These are phyloP conservation scores for Sylvietta virens DNA, from an alignment of 2,113 vertebrate species.

Conservation along the genomic window DNA sequence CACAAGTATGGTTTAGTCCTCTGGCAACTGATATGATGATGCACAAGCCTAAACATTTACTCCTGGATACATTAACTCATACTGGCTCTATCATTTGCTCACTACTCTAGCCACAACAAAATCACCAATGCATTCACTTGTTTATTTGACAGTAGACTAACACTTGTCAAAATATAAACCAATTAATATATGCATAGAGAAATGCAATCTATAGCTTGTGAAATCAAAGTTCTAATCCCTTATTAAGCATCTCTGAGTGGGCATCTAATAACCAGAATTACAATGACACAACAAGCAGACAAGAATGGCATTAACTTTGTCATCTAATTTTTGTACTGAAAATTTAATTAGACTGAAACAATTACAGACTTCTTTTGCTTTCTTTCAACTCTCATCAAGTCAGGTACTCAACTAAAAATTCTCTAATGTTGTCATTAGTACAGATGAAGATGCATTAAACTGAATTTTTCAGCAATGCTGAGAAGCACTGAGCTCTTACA, in stretches of 20 bases:
- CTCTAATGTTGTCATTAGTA: background rate
- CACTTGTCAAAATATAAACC: background rate
- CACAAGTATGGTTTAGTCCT: background rate
- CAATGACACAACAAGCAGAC: background rate
- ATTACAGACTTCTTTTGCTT: background rate
- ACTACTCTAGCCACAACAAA: background rate
- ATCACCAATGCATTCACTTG: background rate
- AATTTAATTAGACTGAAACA: background rate
- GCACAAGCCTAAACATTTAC: background rate
- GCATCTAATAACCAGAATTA: background rate
- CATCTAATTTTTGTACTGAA: background rate
- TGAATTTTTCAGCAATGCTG: conserved; percentile 6
- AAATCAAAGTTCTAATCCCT: background rate
- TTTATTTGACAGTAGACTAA: background rate
- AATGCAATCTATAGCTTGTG: background rate
- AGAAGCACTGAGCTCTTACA: background rate
- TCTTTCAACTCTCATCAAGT: background rate
- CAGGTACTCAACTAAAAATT: background rate
- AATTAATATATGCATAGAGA: background rate
- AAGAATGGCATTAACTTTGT: background rate
- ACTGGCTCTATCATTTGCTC: background rate
- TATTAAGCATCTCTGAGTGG: background rate
- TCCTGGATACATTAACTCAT: background rate
- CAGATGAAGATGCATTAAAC: background rate
- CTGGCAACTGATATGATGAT: background rate